phyloP scores from a whole-genome alignment of 2,888 invertebrate species.

The Melanostoma scalare region DNA sequence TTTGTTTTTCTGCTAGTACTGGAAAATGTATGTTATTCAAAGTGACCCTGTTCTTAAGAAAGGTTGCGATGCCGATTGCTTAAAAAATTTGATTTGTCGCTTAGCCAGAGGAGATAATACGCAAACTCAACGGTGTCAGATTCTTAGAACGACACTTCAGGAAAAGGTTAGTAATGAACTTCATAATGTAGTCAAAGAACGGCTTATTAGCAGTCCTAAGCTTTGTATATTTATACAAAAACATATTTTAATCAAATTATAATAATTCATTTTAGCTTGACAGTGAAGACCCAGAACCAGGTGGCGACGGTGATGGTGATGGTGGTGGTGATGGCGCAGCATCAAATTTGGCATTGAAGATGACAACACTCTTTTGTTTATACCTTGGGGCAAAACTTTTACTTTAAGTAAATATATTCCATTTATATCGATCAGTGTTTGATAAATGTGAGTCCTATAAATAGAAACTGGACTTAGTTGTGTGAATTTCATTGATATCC shows the following conservation, averaged over 20 bases:
- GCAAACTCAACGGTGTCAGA: constrained; percentile 76
- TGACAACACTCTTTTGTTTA: constrained; percentile 31
- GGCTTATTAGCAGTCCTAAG: neutral
- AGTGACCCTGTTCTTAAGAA: constrained; percentile 76
- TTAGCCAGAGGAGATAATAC: constrained; percentile 77
- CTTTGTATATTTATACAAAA: neutral
- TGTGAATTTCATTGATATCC: too few species aligned
- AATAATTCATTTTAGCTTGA: constrained; percentile 45
- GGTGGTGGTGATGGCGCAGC: constrained; percentile 25
- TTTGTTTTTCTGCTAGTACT: constrained; percentile 73
- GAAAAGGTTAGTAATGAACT: constrained; percentile 68
- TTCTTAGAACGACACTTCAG: constrained; percentile 74
- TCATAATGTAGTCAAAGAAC: neutral
- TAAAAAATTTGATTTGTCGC: constrained; percentile 76
- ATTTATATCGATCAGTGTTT: neutral
- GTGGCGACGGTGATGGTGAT: neutral
- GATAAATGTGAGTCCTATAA: neutral
- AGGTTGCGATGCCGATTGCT: constrained; percentile 77
- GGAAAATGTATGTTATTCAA: constrained; percentile 76
- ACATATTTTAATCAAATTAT: neutral
- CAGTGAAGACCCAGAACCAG: neutral
- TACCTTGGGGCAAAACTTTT: constrained; percentile 32
- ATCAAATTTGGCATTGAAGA: constrained; percentile 35
- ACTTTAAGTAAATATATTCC: constrained; percentile 4
- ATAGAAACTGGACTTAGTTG: too few species aligned